A percentile compares a stretch with the other conserved stretches of the same genome.
Conservation (phyloP, 2,797 vertebrate genomes). For the Avahi laniger region DNA sequence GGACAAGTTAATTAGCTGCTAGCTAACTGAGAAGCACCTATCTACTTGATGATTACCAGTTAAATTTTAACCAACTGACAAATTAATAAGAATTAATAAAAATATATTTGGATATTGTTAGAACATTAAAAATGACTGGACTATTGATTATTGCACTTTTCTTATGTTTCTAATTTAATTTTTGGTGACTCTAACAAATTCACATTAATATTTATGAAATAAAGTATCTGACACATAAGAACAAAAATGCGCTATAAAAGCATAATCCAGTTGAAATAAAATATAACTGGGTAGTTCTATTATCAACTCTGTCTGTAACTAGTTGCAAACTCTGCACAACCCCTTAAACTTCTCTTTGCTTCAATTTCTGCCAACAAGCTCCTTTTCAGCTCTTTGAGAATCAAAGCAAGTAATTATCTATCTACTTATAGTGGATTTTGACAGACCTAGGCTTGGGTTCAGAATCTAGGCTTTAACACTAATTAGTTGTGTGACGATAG, state of each 20-base stretch:
- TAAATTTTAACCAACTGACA: background rate
- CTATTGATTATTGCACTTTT: constrained; percentile 1
- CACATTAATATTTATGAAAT: background rate
- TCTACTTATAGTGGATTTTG: background rate
- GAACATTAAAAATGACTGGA: background rate
- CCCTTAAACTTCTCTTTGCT: background rate
- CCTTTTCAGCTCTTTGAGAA: background rate
- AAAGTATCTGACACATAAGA: background rate
- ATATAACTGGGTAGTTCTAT: background rate
- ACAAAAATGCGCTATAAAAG: background rate
- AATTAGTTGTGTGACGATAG: background rate
- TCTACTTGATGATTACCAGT: background rate
- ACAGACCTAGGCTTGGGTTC: background rate
- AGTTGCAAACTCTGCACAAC: background rate
- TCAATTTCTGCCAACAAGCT: background rate
- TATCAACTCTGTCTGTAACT: background rate
- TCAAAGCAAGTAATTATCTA: background rate
- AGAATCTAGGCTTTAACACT: background rate
- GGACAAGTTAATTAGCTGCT: background rate
- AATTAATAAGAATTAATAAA: constrained; percentile 9
- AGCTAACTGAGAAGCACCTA: background rate
- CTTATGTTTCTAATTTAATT: constrained; percentile 7
- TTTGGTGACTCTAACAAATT: background rate
- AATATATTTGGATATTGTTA: background rate
- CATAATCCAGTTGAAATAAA: constrained; percentile 38